Percentiles rank a stretch among this genome's conserved stretches.
Conservation (phyloP, 1,140 invertebrate species). For the Babylonia areolata region DNA sequence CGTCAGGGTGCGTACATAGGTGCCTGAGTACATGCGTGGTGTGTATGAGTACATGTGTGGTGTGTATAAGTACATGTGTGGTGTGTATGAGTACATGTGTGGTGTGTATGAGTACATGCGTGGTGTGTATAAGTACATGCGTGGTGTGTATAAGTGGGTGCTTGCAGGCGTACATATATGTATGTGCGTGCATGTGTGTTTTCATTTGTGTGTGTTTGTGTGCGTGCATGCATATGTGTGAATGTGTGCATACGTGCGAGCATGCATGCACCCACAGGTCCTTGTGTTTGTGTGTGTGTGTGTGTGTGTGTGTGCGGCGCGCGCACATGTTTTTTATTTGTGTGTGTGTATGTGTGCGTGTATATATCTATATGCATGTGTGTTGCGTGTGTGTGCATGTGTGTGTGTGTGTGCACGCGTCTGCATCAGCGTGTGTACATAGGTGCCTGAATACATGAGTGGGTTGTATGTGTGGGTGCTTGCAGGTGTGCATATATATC, state of each 20-base stretch:
- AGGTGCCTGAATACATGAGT: no score
- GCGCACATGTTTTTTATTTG: no score
- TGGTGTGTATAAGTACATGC: no score
- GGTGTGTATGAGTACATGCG: conserved; percentile 2
- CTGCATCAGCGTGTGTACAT: no score
- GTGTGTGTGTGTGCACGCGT: conserved; percentile 12
- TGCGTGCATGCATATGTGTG: neutral
- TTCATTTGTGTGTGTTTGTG: neutral
- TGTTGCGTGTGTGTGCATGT: no score
- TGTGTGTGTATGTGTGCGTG: conserved; percentile 5
- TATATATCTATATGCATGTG: no score
- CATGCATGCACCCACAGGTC: no score
- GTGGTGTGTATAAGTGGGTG: neutral
- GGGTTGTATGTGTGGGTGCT: no score
- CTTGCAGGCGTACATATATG: neutral
- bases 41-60: neutral
- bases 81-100: neutral
- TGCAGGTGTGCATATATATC: neutral
- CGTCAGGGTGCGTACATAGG: neutral
- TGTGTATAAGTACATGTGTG: neutral
- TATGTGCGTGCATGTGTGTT: neutral
- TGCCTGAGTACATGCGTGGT: neutral
- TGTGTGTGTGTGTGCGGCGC: no score
- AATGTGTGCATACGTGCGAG: no score
- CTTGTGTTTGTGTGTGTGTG: no score